Conservation (phyloP, 2,888 invertebrate genomes). For the Polyommatus icarus region DNA sequence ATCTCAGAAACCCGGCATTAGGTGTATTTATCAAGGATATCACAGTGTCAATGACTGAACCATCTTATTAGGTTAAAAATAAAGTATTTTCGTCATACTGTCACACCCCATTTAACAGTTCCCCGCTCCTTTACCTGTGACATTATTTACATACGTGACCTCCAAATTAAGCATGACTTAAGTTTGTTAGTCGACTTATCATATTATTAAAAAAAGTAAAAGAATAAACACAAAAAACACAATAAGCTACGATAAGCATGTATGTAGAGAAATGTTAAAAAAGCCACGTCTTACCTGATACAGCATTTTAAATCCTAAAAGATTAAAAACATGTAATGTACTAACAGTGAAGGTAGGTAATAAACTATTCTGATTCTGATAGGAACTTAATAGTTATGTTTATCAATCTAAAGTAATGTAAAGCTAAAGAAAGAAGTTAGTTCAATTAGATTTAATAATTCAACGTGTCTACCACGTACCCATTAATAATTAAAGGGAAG, state of each 20-base stretch:
- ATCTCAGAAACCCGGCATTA: not conserved
- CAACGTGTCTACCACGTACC: too few relatives aligned
- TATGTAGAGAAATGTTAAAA: not conserved
- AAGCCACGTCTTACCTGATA: not conserved
- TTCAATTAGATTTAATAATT: too few relatives aligned
- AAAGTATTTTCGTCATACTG: not conserved
- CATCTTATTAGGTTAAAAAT: not conserved
- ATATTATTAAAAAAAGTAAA: not conserved
- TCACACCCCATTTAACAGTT: not conserved
- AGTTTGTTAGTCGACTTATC: not conserved
- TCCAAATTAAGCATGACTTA: not conserved
- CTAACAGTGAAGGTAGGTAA: too few relatives aligned
- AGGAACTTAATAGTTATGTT: too few relatives aligned
- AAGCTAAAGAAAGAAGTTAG: too few relatives aligned
- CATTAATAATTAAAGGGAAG: not conserved
- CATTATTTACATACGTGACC: not conserved
- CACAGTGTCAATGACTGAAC: not conserved
- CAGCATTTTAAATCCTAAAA: too few relatives aligned
- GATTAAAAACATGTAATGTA: too few relatives aligned
- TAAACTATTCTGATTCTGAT: too few relatives aligned
- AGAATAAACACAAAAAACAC: not conserved
- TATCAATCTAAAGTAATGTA: too few relatives aligned
- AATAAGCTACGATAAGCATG: slow-evolving; percentile 24
- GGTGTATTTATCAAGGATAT: not conserved
- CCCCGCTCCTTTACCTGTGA: not conserved